A percentile compares a stretch with the other conserved stretches of the same genome.
phyloP scores from a whole-genome alignment of 2,113 vertebrate species.

The Aspiorhynchus laticeps region DNA sequence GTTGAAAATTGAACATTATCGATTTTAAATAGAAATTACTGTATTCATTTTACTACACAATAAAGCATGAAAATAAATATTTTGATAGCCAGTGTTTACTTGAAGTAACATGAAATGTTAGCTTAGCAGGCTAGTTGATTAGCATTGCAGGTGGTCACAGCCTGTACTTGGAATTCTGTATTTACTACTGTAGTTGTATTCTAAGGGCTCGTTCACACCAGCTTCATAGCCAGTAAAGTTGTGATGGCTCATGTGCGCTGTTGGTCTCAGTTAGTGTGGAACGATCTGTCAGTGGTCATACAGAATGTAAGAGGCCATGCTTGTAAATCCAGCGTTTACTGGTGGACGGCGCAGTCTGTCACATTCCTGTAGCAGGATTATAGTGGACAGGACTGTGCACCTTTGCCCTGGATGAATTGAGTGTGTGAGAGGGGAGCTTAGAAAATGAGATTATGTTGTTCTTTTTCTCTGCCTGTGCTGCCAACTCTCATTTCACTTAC shows the following conservation, averaged over 20 bases:
- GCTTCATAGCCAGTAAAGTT: not conserved
- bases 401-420: conserved; percentile 55
- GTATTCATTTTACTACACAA: too few relatives aligned
- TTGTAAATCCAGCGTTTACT: conserved; percentile 39
- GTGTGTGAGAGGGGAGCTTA: not conserved
- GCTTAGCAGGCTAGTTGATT: too few relatives aligned
- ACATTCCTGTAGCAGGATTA: conserved; percentile 74
- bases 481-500: conserved; percentile 28
- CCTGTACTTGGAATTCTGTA: not conserved
- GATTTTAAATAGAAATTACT: too few relatives aligned
- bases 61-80: too few relatives aligned
- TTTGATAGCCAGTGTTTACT: too few relatives aligned
- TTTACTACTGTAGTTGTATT: too few relatives aligned
- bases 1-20: too few relatives aligned
- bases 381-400: conserved; percentile 46
- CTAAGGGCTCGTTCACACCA: not conserved
- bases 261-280: not conserved
- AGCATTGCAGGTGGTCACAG: too few relatives aligned
- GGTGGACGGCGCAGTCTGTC: conserved; percentile 65
- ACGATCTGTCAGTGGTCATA: not conserved
- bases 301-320: conserved; percentile 35
- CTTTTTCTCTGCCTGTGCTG: conserved; percentile 46
- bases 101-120: too few relatives aligned
- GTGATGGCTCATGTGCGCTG: not conserved
- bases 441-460: conserved; percentile 28